Conservation (phyloP, 1,140 invertebrate genomes). For the Akabosia matsudoensis region DNA sequence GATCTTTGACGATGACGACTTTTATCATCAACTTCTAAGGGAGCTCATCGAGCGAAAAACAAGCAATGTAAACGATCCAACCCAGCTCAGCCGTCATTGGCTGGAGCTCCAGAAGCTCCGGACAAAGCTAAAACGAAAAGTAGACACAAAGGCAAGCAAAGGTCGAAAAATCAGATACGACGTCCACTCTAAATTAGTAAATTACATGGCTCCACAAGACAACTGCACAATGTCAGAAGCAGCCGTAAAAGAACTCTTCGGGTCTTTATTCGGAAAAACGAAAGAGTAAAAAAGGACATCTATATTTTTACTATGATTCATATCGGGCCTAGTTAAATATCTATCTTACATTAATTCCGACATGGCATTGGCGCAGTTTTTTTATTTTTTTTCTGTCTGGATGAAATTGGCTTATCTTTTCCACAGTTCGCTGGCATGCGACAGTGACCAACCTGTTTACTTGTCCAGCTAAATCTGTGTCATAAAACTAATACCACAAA, state of each 20-base stretch:
- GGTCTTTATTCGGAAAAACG: conserved; percentile 70
- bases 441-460: no score
- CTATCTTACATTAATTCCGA: no score
- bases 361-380: no score
- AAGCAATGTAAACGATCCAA: conserved; percentile 72
- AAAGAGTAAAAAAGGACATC: conserved; percentile 3
- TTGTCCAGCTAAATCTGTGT: no score
- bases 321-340: no score
- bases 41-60: conserved; percentile 91
- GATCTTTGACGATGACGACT: conserved; percentile 95
- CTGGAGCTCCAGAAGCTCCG: conserved; percentile 85
- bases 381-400: no score
- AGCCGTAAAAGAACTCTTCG: conserved; percentile 74
- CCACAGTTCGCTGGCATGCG: no score
- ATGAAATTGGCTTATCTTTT: no score
- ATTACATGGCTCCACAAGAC: conserved; percentile 85
- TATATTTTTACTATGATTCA: no score
- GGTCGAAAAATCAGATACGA: conserved; percentile 85
- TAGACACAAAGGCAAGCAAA: conserved; percentile 88
- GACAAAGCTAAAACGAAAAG: conserved; percentile 82
- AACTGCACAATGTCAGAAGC: conserved; percentile 68
- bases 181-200: conserved; percentile 84
- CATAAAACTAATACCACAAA: no score
- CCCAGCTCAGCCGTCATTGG: conserved; percentile 76
- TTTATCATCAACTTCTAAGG: conserved; percentile 87